Evolutionary conservation across 2,113 vertebrate genomes (phyloP), one percentile per base, ranked within the genome.

Genomic region (Seriola quinqueradiata): DNA sequence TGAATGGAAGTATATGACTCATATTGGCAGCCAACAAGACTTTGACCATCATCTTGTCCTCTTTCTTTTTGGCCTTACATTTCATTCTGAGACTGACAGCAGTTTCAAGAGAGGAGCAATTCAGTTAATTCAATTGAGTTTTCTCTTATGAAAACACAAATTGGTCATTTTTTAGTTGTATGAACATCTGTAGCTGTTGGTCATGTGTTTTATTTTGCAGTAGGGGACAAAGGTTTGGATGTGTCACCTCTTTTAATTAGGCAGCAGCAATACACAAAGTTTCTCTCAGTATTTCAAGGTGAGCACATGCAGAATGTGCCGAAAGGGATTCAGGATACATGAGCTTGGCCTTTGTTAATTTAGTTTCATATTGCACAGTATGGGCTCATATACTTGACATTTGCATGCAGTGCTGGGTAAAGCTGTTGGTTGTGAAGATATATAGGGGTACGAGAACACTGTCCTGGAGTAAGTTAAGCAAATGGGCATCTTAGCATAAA

Each of bases 1-100:
- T 80, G 77, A 81, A 83, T 58, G 74, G 34, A 44, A 46, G 68
- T 64, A 65, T 88, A 87, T 86, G 69, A 83, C 60, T 89, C 79
- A 67, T 74, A 54, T n/a, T 67, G 65, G 70, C 63, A 79, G 77
- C 68, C 75, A 48, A 44, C 44, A 69, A 70, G 59, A n/a, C 75
- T 84, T 80, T 84, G 65, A 68, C 76, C 46, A 28, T 66, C 38
- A 23, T 66, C 70, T 81, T 25, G 8, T 68, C 28, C 70, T 55
- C 32, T 36, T 38, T 63, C 12, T 8, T 52, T 73, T 52, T 48
- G 59, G 67, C 23, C 28, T 67, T 48, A 54, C 25, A 58, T 76
- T 76, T 64, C 14, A 32, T 52, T 63, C 34, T 42, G 34, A 61
- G 23, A 32, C 42, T 19, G 42, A 36, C 54, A 48, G 36, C 64